Conservation (phyloP, 35 echinoderm and acorn worm species). For the Diadema setosum region DNA sequence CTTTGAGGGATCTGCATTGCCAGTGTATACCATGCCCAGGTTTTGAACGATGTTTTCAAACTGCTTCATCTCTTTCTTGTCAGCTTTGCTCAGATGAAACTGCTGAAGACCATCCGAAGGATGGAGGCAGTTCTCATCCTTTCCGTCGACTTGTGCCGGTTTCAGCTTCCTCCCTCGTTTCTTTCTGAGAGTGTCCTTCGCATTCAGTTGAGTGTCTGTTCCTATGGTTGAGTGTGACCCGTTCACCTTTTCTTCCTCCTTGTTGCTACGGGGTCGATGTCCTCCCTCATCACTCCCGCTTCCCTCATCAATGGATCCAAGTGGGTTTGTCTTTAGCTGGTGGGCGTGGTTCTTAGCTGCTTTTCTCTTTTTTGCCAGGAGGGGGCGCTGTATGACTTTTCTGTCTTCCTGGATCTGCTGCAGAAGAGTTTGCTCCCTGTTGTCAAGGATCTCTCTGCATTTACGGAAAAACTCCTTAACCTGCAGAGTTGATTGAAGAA, state of each 20-base stretch:
- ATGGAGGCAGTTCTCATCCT: neutral
- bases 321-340: neutral
- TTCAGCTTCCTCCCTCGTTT: neutral
- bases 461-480: neutral
- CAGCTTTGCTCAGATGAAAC: neutral
- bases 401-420: neutral
- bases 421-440: neutral
- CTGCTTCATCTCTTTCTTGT: conserved; percentile 19
- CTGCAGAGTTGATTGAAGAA: neutral
- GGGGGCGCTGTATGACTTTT: neutral
- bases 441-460: conserved; percentile 9
- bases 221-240: neutral
- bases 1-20: conserved; percentile 75
- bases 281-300: neutral
- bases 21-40: conserved; percentile 66
- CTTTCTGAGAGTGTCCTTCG: neutral
- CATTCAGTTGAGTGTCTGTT: neutral
- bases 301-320: neutral
- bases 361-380: neutral
- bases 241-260: conserved; percentile 1
- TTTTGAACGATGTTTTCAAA: conserved; percentile 56
- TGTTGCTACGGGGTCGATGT: neutral
- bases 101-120: neutral
- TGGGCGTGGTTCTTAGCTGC: neutral
- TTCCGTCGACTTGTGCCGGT: neutral